Conservation (phyloP, 2,888 invertebrate species). For the Mycalesis mineus region DNA sequence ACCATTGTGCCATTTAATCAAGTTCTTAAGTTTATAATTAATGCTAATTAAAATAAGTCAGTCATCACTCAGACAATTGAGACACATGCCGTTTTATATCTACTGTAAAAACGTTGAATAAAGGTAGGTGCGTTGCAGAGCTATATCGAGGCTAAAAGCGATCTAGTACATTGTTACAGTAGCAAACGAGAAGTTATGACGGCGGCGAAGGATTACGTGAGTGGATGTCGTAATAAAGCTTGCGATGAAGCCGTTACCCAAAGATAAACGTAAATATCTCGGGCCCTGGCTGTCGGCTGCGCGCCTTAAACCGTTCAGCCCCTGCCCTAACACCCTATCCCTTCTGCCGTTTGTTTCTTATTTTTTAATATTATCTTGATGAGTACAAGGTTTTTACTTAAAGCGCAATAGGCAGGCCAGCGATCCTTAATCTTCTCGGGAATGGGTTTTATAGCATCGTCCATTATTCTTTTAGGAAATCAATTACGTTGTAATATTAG, state of each 20-base stretch:
- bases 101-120: background rate
- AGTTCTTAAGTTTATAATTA: too few species aligned
- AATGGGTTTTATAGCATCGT: background rate
- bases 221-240: slow-evolving; percentile 79
- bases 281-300: slow-evolving; percentile 60
- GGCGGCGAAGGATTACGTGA: slow-evolving; percentile 76
- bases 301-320: slow-evolving; percentile 40
- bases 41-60: too few species aligned
- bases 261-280: slow-evolving; percentile 78
- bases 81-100: background rate
- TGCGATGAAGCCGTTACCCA: slow-evolving; percentile 78
- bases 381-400: slow-evolving; percentile 1
- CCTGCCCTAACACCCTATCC: slow-evolving; percentile 31
- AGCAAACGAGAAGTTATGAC: slow-evolving; percentile 77
- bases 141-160: slow-evolving; percentile 57
- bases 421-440: background rate
- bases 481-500: slow-evolving; percentile 10
- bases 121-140: slow-evolving; percentile 8
- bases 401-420: background rate
- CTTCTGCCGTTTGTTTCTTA: slow-evolving; percentile 39
- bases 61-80: too few species aligned
- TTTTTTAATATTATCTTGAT: slow-evolving; percentile 7
- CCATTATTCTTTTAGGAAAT: slow-evolving; percentile 2
- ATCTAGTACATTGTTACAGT: slow-evolving; percentile 70
- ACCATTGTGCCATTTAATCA: too few species aligned